Evolutionary conservation across 2,797 vertebrate species (phyloP).

Genomic region (Distichodus sexfasciatus): DNA sequence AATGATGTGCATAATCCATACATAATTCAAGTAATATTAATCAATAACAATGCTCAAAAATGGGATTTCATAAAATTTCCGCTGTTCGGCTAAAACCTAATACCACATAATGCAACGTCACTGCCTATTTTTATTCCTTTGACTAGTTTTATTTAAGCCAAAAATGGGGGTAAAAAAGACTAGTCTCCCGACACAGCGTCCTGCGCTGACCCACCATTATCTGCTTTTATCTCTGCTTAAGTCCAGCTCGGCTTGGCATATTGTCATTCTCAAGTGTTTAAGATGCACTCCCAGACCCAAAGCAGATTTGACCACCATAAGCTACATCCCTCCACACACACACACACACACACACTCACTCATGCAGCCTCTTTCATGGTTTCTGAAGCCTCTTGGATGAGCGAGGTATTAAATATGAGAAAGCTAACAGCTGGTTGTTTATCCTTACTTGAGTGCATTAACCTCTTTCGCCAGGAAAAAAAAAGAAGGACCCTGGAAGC

Average conservation of each 20-base stretch:
- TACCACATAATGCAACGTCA: no score
- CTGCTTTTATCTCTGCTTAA: conserved; percentile 48
- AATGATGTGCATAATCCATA: no score
- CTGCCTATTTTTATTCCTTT: background rate
- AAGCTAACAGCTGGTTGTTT: conserved; percentile 85
- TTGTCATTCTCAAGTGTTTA: conserved; percentile 42
- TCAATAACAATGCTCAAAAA: no score
- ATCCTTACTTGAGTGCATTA: conserved; percentile 87
- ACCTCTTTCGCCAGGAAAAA: conserved; percentile 83
- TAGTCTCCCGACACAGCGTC: conserved; percentile 26
- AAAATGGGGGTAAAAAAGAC: conserved; percentile 16
- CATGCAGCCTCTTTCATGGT: conserved; percentile 15
- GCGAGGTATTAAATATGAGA: conserved; percentile 82
- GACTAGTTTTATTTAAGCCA: background rate
- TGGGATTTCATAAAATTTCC: no score
- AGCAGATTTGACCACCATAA: conserved; percentile 43
- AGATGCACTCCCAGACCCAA: conserved; percentile 42
- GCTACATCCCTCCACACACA: conserved; percentile 16
- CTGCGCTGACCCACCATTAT: conserved; percentile 37
- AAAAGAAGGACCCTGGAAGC: conserved; percentile 81
- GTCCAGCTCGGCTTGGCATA: conserved; percentile 33
- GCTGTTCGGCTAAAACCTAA: no score
- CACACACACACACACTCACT: no score
- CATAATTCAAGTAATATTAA: no score
- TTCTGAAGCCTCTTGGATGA: conserved; percentile 36